Evolutionary conservation across 2,113 vertebrate species (phyloP).

Genomic region (Salvelinus alpinus): DNA sequence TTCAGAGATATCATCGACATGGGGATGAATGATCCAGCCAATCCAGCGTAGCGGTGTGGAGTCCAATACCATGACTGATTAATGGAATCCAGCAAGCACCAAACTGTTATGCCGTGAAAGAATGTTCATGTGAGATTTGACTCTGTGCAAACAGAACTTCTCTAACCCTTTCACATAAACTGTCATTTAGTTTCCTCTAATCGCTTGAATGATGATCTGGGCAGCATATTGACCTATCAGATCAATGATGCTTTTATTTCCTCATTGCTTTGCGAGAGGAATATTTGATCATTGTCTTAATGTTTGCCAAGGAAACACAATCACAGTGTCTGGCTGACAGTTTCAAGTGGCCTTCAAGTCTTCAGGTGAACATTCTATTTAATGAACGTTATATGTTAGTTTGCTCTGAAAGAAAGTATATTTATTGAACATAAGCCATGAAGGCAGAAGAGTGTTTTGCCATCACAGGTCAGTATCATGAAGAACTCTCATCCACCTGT

Average conservation of each 20-base stretch:
- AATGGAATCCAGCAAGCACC: neutral
- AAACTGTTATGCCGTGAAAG: neutral
- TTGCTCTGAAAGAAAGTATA: neutral
- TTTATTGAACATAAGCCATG: neutral
- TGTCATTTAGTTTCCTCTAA: neutral
- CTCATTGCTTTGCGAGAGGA: neutral
- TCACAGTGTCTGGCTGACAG: neutral
- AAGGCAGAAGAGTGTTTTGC: neutral
- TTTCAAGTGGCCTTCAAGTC: neutral
- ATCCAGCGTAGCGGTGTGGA: neutral
- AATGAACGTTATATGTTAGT: too few species aligned
- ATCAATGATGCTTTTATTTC: neutral
- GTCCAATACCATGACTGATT: neutral
- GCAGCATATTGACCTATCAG: neutral
- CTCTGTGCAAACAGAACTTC: neutral
- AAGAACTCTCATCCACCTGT: neutral
- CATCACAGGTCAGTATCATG: neutral
- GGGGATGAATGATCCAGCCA: neutral
- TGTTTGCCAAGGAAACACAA: neutral
- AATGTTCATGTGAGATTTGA: neutral
- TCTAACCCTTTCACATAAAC: neutral
- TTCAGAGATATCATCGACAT: neutral
- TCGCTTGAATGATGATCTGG: neutral
- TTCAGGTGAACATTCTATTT: neutral
- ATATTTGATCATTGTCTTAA: too few species aligned